Percentiles rank a stretch among this genome's conserved stretches.
phyloP scores from a whole-genome alignment of 2,113 vertebrate genomes.

The Rhombomys opimus region DNA sequence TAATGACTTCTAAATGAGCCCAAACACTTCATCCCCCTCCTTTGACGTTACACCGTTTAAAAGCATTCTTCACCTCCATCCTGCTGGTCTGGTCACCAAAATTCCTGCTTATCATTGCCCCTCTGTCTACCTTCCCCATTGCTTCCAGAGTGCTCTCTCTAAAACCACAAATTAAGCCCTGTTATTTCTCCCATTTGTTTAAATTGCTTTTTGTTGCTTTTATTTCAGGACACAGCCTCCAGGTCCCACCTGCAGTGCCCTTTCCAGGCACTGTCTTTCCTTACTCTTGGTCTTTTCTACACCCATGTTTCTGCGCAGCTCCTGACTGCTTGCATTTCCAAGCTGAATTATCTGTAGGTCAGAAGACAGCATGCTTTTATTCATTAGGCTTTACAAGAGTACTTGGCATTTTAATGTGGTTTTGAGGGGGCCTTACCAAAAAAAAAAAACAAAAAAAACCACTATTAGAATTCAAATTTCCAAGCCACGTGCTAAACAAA shows the following conservation, averaged over 20 bases:
- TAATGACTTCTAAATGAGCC: not conserved
- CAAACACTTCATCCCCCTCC: not conserved
- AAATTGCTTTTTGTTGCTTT: not conserved
- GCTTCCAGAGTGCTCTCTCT: conserved; percentile 16
- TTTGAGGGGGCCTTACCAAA: not conserved
- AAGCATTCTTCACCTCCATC: not conserved
- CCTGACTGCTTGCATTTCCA: not conserved
- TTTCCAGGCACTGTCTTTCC: not conserved
- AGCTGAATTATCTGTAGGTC: not conserved
- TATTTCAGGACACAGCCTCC: not conserved
- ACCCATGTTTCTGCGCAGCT: not conserved
- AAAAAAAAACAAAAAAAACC: not conserved
- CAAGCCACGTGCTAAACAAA: not conserved
- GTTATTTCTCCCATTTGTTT: not conserved
- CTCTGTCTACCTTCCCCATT: not conserved
- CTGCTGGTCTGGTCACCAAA: not conserved
- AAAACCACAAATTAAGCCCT: not conserved
- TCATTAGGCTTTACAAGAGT: not conserved
- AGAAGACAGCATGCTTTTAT: not conserved
- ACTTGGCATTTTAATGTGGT: not conserved
- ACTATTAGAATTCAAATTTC: not conserved
- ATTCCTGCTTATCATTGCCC: not conserved
- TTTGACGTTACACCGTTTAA: not conserved
- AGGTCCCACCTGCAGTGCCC: not conserved
- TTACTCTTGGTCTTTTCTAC: not conserved